These are phyloP conservation scores for Polydrusus pterygomalis DNA, from an alignment of 2,888 invertebrate genomes.

Conservation along the genomic window DNA sequence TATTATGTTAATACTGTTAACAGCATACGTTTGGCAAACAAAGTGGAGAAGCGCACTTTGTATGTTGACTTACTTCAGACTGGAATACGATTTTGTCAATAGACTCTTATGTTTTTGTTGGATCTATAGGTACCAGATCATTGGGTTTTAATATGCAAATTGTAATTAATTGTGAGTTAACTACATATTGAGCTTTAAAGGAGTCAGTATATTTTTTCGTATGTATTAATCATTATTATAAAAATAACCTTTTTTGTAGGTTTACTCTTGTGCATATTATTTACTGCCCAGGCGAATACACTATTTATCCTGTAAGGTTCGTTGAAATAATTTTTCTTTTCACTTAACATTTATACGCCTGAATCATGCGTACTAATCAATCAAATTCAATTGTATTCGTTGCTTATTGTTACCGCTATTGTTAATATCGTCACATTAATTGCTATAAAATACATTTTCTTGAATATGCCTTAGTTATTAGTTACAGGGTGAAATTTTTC, in stretches of 20 bases:
- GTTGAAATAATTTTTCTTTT: conserved; percentile 58
- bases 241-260: conserved; percentile 59
- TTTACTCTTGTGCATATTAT: conserved; percentile 66
- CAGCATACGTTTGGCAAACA: no score
- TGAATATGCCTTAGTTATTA: conserved; percentile 1
- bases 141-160: no score
- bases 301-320: conserved; percentile 62
- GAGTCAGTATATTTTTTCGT: no score
- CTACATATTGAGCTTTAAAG: no score
- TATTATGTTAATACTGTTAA: no score
- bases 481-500: neutral
- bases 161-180: no score
- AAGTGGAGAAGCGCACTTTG: no score
- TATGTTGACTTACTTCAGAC: no score
- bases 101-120: no score
- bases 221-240: neutral
- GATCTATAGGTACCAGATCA: no score
- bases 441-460: conserved; percentile 33
- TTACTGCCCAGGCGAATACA: conserved; percentile 64
- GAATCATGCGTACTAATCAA: conserved; percentile 14
- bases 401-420: conserved; percentile 13
- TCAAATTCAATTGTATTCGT: conserved; percentile 18
- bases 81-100: no score
- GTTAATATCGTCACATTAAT: neutral
- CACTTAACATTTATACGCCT: conserved; percentile 31